phyloP scores from a whole-genome alignment of 53 echinoderm and acorn worm genomes.

The Echinarachnius parma region DNA sequence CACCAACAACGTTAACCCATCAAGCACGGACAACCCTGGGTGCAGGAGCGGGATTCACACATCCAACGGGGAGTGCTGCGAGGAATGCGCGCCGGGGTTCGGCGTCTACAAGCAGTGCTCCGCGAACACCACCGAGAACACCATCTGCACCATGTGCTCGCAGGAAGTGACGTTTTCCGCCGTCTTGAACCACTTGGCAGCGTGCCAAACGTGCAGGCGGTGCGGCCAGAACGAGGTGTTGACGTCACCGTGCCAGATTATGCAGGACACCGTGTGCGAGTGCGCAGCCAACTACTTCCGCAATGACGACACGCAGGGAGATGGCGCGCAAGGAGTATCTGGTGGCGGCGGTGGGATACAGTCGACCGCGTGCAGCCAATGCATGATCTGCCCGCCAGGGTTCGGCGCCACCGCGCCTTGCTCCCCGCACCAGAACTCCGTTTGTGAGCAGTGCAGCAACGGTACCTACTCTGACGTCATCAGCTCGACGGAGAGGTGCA shows the following conservation, averaged over 20 bases:
- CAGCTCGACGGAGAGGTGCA: constrained; percentile 69
- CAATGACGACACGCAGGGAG: neutral
- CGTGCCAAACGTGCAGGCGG: constrained; percentile 56
- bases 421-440: constrained; percentile 53
- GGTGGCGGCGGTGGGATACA: neutral
- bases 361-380: constrained; percentile 66
- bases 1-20: neutral
- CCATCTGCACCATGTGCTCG: constrained; percentile 56
- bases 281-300: constrained; percentile 59
- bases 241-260: constrained; percentile 48
- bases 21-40: neutral
- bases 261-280: constrained; percentile 73
- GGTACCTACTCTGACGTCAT: constrained; percentile 76
- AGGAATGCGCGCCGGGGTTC: constrained; percentile 67
- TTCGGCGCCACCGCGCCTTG: constrained; percentile 74
- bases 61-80: constrained; percentile 68
- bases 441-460: constrained; percentile 60
- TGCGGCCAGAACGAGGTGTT: constrained; percentile 63
- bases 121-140: constrained; percentile 56
- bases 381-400: constrained; percentile 85
- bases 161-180: constrained; percentile 58
- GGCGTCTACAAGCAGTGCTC: constrained; percentile 69
- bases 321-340: neutral
- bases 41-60: constrained; percentile 57
- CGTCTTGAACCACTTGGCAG: constrained; percentile 47